phyloP scores from a whole-genome alignment of 2,797 vertebrate species.

The Anas flavirostris region DNA sequence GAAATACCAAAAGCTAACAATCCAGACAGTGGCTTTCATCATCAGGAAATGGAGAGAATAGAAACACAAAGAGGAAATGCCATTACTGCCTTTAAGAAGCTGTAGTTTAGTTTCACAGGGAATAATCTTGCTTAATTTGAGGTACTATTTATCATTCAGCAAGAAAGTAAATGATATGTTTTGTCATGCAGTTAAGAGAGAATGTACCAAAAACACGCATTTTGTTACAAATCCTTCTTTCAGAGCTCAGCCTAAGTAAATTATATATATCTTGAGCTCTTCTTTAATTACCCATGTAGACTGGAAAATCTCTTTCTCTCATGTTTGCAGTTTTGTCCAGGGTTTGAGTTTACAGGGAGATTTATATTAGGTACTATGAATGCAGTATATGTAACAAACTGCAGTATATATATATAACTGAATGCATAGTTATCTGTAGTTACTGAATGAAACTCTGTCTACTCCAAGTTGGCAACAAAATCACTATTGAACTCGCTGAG shows the following conservation, averaged over 20 bases:
- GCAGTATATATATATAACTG: too few relatives aligned
- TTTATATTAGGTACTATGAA: background rate
- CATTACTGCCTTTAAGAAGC: background rate
- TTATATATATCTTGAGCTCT: background rate
- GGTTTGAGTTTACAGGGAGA: background rate
- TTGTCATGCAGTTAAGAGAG: conserved; percentile 14
- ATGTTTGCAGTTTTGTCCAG: background rate
- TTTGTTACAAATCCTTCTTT: background rate
- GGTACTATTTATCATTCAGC: conserved; percentile 23
- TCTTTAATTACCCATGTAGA: background rate
- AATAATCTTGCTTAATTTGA: conserved; percentile 20
- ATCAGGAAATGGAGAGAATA: background rate
- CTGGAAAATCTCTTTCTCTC: background rate
- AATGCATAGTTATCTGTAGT: background rate
- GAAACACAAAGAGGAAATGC: conserved; percentile 8
- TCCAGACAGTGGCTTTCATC: conserved; percentile 30
- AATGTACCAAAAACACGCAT: background rate
- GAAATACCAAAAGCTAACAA: conserved; percentile 21
- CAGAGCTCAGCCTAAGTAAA: background rate
- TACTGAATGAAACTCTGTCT: background rate
- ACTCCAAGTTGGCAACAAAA: background rate
- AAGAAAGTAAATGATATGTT: background rate
- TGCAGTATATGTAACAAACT: background rate
- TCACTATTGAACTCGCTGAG: background rate
- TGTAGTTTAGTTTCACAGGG: background rate